Conservation (phyloP, 1,140 invertebrate species). For the Zophobas morio region DNA sequence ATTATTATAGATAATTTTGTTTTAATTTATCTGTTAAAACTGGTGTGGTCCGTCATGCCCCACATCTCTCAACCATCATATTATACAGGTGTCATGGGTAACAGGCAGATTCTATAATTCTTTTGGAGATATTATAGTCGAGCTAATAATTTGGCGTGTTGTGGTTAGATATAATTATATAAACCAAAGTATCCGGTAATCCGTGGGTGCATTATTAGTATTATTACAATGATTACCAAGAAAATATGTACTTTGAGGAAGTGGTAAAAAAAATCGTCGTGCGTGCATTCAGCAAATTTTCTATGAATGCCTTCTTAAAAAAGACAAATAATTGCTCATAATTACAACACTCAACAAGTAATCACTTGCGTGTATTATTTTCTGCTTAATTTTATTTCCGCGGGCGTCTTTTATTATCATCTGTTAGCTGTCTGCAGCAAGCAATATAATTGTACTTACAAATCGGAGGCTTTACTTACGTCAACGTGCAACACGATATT, state of each 20-base stretch:
- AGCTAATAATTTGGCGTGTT: no score
- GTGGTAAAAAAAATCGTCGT: neutral
- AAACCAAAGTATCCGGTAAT: no score
- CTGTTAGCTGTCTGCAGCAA: neutral
- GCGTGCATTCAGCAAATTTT: slow-evolving; percentile 10
- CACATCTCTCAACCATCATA: no score
- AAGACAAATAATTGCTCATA: slow-evolving; percentile 22
- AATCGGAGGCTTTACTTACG: neutral
- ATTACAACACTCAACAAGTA: slow-evolving; percentile 1
- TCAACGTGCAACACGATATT: slow-evolving; percentile 16
- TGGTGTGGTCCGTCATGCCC: no score
- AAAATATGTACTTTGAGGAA: neutral
- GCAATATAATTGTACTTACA: neutral
- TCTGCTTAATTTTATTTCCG: slow-evolving; percentile 11
- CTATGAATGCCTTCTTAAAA: neutral
- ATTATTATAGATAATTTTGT: no score
- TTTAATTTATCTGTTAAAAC: no score
- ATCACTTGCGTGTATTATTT: neutral
- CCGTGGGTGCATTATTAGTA: no score
- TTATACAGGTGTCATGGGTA: no score
- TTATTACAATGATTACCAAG: no score
- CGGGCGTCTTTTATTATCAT: neutral
- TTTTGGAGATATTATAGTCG: no score
- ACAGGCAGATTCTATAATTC: no score
- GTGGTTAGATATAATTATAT: no score